These are phyloP conservation scores for Apeira syringaria DNA, from an alignment of 2,888 invertebrate genomes.

Conservation along the genomic window DNA sequence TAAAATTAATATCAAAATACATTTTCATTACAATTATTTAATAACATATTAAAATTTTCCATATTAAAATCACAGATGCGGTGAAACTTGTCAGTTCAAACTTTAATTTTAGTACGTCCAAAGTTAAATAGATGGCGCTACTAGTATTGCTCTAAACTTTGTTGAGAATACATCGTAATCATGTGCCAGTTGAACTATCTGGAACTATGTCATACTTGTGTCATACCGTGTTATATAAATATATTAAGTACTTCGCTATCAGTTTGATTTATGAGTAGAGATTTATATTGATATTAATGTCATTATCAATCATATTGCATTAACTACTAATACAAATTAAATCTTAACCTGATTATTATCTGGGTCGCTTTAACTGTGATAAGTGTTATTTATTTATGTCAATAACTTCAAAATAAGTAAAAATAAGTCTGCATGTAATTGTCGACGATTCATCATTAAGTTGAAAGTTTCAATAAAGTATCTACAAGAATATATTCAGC, in stretches of 20 bases:
- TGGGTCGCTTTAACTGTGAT: constrained; percentile 9
- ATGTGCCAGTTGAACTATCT: constrained; percentile 47
- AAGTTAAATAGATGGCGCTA: constrained; percentile 60
- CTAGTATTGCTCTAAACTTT: constrained; percentile 30
- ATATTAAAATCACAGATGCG: not conserved
- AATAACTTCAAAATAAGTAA: too few relatives aligned
- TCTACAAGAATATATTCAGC: too few relatives aligned
- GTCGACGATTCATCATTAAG: too few relatives aligned
- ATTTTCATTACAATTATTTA: constrained; percentile 27
- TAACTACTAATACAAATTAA: constrained; percentile 19
- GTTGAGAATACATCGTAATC: too few relatives aligned
- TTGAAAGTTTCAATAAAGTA: too few relatives aligned
- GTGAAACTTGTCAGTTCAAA: too few relatives aligned
- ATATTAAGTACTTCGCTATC: constrained; percentile 12
- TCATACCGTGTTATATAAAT: constrained; percentile 30
- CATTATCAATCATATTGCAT: constrained; percentile 47
- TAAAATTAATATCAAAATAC: constrained; percentile 10
- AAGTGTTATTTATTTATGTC: not conserved
- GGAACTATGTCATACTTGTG: constrained; percentile 65
- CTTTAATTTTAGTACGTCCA: constrained; percentile 3
- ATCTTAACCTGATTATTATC: constrained; percentile 8
- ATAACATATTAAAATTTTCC: constrained; percentile 28
- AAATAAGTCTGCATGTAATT: too few relatives aligned
- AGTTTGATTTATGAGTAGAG: constrained; percentile 55
- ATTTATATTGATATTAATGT: constrained; percentile 52